Base-by-base conservation (phyloP, 2,888 invertebrate genomes). In the Mechanitis mazaeus region DNA sequence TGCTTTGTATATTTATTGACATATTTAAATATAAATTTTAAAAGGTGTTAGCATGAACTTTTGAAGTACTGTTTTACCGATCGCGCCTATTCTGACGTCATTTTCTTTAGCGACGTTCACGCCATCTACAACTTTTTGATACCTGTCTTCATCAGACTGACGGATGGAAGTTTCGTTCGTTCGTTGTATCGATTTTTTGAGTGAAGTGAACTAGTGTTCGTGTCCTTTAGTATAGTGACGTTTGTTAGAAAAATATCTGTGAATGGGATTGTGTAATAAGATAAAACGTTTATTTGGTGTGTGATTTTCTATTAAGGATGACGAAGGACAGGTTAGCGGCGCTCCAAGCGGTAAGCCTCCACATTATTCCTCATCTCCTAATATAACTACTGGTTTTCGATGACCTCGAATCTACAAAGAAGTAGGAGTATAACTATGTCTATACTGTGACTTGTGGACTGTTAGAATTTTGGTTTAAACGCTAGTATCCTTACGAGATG, bases 281-380 rank as follows among this genome's bases (percentile, higher is more conserved):
- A 91, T 87, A 88, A 91, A 91, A 91, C 91, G 91, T 91, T 90
- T 91, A 88, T 84, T 91, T 91, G 91, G 92, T 92, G 92, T 92
- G 93, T 93, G 92, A 92, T 91, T 89, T 85, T 88, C 87, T 85
- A 80, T 89, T 87, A 89, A 93, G 87, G 90, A 97, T 97, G 97
- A 97, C 97, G 92, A 97, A 97, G 94, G 97, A 97, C 93, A 96
- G 97, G 94, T 94, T 97, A 93, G 96, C 96, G 92, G 97, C 97
- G 91, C 94, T 97, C 81, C 96, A 96, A 92, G 97, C 97, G 94
- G 96, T 96, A 92, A 94, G 95, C 87, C 77, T 71, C 74, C 71
- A 71, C 71, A 73, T 75, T 77, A 70, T 75, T 81, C 67, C 78
- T 78, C 75, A 74, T 72, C 74, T 75, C 73, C 77, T 77, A 64